Evolutionary conservation across 2,113 vertebrate species (phyloP), one percentile per base, ranked within the genome.

Genomic region (Donacobius atricapilla): DNA sequence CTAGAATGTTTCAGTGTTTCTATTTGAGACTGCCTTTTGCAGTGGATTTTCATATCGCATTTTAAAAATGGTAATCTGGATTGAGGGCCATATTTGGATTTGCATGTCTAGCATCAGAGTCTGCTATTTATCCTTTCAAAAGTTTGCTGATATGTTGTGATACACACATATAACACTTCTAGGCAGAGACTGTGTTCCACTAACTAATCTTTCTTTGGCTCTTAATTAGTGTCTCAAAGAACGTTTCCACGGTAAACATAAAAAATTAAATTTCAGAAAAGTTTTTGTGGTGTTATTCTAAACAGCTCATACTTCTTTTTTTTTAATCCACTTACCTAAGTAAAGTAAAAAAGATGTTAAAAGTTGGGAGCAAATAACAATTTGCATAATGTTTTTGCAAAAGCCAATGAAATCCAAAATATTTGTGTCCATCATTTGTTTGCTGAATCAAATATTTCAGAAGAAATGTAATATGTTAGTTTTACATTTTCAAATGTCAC

Each of bases 401-500:
- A 94, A 93, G 30, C 18, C 47, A 85, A 56, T 61, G 54, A 63
- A 78, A 75, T 21, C 28, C 61, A 44, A 80, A 92, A 82, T 90
- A 76, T 25, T 40, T 25, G 1, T 31, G 27, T 39, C 73, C 90
- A 76, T 72, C 70, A 75, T 79, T 81, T 92, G 58, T 95, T 95
- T n/a, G 5, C 33, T 21, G 56, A 93, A 78, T 78, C 85, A 91
- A 86, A 58, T 76, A 78, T 68, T 89, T 90, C 79, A 80, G 60
- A 72, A 87, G 44, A 77, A 95, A 87, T 58, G 30, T 53, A 92
- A 40, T 65, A 70, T 24, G 9, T 65, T 85, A 33, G 35, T 45
- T 90, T 86, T 72, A 57, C 73, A 92, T 73, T 96, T 92, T 86
- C 77, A 94, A 97, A 97, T 93, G 92, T 92, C 94, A 83, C 30